A percentile compares a stretch with the other conserved stretches of the same genome.
These are phyloP conservation scores for Rhinogobio ventralis DNA, from an alignment of 2,797 vertebrate genomes.

Conservation along the genomic window DNA sequence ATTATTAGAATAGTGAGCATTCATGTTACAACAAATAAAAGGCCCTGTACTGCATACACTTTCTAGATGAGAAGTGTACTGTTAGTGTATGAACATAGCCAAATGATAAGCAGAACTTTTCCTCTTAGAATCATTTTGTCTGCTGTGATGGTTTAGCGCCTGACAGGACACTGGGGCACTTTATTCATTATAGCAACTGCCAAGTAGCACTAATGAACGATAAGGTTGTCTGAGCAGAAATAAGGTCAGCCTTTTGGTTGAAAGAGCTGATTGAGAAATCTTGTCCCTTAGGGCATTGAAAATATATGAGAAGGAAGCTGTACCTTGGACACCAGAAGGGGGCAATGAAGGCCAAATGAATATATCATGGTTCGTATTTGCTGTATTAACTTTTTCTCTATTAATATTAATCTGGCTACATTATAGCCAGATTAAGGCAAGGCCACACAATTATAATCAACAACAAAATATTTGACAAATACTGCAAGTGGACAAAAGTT, in stretches of 20 bases:
- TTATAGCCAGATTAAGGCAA: neutral
- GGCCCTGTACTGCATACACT: neutral
- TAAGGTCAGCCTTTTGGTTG: constrained; percentile 31
- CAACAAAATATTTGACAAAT: neutral
- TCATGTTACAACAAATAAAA: neutral
- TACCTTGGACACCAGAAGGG: neutral
- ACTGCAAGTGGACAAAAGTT: neutral
- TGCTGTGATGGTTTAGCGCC: constrained; percentile 13
- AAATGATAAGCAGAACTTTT: neutral
- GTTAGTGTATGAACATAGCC: neutral
- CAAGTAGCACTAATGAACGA: constrained; percentile 48
- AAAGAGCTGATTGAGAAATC: constrained; percentile 31
- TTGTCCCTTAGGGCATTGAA: neutral
- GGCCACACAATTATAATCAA: neutral
- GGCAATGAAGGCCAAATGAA: neutral
- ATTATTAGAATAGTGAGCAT: neutral
- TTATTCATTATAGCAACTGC: constrained; percentile 45
- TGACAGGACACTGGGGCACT: constrained; percentile 30
- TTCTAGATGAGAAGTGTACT: neutral
- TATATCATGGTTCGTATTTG: neutral
- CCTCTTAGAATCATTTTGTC: neutral
- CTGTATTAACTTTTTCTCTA: neutral
- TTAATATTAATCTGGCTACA: neutral
- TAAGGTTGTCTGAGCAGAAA: constrained; percentile 34
- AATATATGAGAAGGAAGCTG: neutral